Percentiles rank a stretch among this genome's conserved stretches.
These are phyloP conservation scores for Mya arenaria DNA, from an alignment of 1,140 invertebrate genomes.

Conservation along the genomic window DNA sequence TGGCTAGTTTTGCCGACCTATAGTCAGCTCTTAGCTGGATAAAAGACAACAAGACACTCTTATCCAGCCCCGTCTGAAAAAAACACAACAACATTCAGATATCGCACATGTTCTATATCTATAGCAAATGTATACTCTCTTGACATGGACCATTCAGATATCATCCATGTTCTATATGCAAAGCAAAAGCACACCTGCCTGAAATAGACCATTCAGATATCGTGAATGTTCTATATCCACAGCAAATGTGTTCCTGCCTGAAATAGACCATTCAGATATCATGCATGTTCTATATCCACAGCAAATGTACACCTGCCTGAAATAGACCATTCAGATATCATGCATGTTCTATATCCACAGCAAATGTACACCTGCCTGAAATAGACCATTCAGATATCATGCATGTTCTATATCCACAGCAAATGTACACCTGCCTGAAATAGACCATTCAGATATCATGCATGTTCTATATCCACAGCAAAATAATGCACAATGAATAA, in stretches of 20 bases:
- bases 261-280: no score
- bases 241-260: not conserved
- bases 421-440: no score
- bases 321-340: no score
- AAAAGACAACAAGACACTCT: constrained; percentile 86
- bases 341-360: no score
- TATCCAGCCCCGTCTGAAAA: constrained; percentile 82
- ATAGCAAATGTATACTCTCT: not conserved
- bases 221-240: not conserved
- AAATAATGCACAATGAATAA: no score
- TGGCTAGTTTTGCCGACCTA: constrained; percentile 89
- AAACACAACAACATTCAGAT: constrained; percentile 29
- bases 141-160: not conserved
- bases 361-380: no score
- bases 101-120: not conserved
- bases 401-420: no score
- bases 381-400: no score
- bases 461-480: no score
- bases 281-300: no score
- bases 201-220: not conserved
- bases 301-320: no score
- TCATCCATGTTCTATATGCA: not conserved
- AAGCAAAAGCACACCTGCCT: not conserved
- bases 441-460: no score
- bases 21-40: constrained; percentile 96